Percentiles rank a stretch among this genome's conserved stretches.
Evolutionary conservation across 92 coral and sea anemone genomes (phyloP).

Genomic region (Parazoanthus atlanticus): DNA sequence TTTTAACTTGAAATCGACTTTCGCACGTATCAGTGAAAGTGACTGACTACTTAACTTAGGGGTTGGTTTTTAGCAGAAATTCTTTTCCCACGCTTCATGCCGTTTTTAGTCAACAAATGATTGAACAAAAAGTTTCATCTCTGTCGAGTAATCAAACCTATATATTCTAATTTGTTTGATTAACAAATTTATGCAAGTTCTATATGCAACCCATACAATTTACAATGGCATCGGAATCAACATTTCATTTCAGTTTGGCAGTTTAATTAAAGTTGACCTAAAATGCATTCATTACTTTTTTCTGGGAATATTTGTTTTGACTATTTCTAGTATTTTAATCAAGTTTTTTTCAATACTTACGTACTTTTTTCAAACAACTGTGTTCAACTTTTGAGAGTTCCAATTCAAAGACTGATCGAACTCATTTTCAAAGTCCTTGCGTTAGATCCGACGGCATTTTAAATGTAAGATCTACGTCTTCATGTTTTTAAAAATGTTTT

Average conservation of each 20-base stretch:
- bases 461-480: neutral
- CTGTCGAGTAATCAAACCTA: neutral
- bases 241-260: neutral
- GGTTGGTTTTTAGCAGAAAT: too few species aligned
- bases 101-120: too few species aligned
- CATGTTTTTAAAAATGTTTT: neutral
- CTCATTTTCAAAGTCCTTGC: neutral
- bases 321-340: neutral
- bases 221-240: too few species aligned
- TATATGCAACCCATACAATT: neutral
- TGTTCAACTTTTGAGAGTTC: neutral
- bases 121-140: neutral
- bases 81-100: too few species aligned
- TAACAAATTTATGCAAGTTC: neutral
- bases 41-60: too few species aligned
- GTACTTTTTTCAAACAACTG: neutral
- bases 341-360: neutral
- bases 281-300: neutral
- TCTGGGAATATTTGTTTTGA: neutral
- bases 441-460: neutral
- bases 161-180: neutral
- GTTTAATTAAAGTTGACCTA: neutral
- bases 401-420: too few species aligned
- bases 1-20: too few species aligned
- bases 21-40: too few species aligned